These are phyloP conservation scores for Lineus longissimus DNA, from an alignment of 1,140 invertebrate genomes.

Conservation along the genomic window DNA sequence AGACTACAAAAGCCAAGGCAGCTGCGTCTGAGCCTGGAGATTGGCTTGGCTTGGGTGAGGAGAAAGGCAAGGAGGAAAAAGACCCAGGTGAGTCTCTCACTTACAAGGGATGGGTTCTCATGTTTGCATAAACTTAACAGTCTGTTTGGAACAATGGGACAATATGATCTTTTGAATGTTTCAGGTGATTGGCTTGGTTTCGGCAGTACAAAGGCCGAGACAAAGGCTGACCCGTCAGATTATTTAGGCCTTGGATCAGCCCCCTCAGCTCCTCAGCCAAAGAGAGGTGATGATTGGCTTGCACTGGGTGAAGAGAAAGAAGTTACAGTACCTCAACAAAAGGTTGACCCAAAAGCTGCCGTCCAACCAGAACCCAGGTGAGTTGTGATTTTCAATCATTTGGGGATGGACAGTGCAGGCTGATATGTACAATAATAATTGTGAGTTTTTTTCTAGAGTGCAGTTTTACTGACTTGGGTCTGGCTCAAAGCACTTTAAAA, in stretches of 20 bases:
- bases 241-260: background rate
- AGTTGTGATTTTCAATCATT: too few species aligned
- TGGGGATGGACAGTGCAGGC: too few species aligned
- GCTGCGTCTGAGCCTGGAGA: background rate
- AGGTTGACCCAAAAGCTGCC: background rate
- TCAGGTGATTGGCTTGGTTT: background rate
- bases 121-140: too few species aligned
- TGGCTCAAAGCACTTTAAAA: too few species aligned
- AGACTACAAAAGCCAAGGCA: background rate
- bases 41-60: background rate
- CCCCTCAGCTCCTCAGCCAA: background rate
- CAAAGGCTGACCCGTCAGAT: background rate
- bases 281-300: constrained; percentile 23
- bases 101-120: too few species aligned
- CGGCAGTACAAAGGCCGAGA: background rate
- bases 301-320: constrained; percentile 22
- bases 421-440: too few species aligned
- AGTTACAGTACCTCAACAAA: background rate
- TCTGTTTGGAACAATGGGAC: too few species aligned
- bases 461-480: too few species aligned
- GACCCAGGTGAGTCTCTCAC: too few species aligned
- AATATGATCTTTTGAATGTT: too few species aligned
- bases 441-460: background rate
- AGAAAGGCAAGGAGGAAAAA: too few species aligned
- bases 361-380: background rate